Conservation (phyloP, 1,140 invertebrate genomes). For the Protaetia brevitarsis region DNA sequence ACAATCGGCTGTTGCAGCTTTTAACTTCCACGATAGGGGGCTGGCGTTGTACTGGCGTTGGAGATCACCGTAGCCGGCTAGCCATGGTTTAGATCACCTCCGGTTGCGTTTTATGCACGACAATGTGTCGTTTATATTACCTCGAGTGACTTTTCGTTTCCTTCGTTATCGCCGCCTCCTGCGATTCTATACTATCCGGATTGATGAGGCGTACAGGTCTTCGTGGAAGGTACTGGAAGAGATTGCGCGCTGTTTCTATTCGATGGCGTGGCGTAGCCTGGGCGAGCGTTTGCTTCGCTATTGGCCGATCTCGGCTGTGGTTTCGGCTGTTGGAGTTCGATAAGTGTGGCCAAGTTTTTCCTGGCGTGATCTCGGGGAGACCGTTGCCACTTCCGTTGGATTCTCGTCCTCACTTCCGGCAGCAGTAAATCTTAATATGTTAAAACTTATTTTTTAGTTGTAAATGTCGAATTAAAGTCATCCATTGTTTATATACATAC, state of each 20-base stretch:
- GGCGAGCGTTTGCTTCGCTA: constrained; percentile 52
- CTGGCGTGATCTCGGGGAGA: constrained; percentile 54
- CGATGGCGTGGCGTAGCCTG: constrained; percentile 48
- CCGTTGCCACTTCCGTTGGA: constrained; percentile 54
- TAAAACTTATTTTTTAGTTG: too few relatives aligned
- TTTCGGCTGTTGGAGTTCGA: constrained; percentile 57
- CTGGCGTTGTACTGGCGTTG: constrained; percentile 61
- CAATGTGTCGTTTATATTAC: constrained; percentile 52
- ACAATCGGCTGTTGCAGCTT: constrained; percentile 44
- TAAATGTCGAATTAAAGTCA: too few relatives aligned
- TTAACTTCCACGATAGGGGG: constrained; percentile 50
- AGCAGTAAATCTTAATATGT: constrained; percentile 31
- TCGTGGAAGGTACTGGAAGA: constrained; percentile 75
- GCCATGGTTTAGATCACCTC: constrained; percentile 72
- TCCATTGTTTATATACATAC: too few relatives aligned
- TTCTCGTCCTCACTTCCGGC: constrained; percentile 56
- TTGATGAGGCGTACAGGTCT: constrained; percentile 85
- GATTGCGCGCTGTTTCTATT: constrained; percentile 62
- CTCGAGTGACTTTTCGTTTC: constrained; percentile 48
- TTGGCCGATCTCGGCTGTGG: constrained; percentile 58
- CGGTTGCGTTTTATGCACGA: constrained; percentile 44
- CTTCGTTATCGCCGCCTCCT: constrained; percentile 30
- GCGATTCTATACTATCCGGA: constrained; percentile 68
- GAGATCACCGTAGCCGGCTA: constrained; percentile 68
- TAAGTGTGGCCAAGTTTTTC: constrained; percentile 45